Evolutionary conservation across 2,888 invertebrate genomes (phyloP).

Genomic region (Agriopis leucophaearia): DNA sequence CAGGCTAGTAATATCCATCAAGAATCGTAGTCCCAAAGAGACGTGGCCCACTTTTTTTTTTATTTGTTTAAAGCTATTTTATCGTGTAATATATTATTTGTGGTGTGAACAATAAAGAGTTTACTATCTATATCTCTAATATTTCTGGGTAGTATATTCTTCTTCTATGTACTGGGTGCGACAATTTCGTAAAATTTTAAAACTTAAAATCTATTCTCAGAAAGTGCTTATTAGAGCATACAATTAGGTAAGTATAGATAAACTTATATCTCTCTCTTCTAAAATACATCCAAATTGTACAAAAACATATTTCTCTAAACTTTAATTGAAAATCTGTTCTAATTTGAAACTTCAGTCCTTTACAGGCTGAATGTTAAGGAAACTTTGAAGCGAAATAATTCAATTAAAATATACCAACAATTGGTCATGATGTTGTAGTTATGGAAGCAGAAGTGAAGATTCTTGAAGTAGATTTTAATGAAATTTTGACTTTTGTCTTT

Average conservation of each 20-base stretch:
- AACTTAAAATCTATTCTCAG: too few relatives aligned
- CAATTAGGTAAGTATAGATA: neutral
- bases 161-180: too few relatives aligned
- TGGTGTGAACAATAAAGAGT: too few relatives aligned
- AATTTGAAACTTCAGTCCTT: conserved; percentile 39
- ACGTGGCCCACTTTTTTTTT: too few relatives aligned
- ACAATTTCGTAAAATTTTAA: too few relatives aligned
- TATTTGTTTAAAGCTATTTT: too few relatives aligned
- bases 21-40: too few relatives aligned
- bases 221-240: neutral
- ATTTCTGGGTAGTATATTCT: too few relatives aligned
- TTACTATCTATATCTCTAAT: too few relatives aligned
- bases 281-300: conserved; percentile 23
- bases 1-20: too few relatives aligned
- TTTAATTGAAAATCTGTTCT: conserved; percentile 40
- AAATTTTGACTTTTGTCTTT: conserved; percentile 5
- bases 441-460: conserved; percentile 24
- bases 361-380: conserved; percentile 26
- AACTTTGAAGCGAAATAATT: conserved; percentile 41
- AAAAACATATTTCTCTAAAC: conserved; percentile 32
- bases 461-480: conserved; percentile 6
- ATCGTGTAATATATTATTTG: too few relatives aligned
- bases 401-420: conserved; percentile 40
- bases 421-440: conserved; percentile 27
- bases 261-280: neutral